Conservation (phyloP, 2,888 invertebrate genomes). For the Drosophila hamatofila region DNA sequence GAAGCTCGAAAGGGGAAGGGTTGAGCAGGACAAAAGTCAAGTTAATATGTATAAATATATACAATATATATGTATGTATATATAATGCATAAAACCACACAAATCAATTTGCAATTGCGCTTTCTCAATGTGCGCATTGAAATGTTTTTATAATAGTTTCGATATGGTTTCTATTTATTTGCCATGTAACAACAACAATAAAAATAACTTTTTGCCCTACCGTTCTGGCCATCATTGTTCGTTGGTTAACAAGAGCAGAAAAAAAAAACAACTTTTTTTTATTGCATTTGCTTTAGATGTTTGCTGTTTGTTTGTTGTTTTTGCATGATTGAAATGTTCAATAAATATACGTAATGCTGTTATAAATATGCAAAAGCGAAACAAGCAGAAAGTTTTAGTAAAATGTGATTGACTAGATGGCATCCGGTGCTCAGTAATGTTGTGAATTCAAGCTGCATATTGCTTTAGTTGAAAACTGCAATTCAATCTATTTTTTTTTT, state of each 20-base stretch:
- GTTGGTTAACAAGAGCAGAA: constrained; percentile 39
- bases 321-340: constrained; percentile 6
- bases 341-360: constrained; percentile 1
- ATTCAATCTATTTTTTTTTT: too few relatives aligned
- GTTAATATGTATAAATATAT: background rate
- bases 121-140: constrained; percentile 55
- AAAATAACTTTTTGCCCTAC: constrained; percentile 20
- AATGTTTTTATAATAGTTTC: constrained; percentile 66
- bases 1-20: too few relatives aligned
- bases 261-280: constrained; percentile 28
- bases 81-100: constrained; percentile 62
- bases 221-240: constrained; percentile 23
- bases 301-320: constrained; percentile 32
- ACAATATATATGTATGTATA: background rate
- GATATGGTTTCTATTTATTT: constrained; percentile 71
- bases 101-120: constrained; percentile 73
- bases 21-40: constrained; percentile 12
- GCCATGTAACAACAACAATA: constrained; percentile 28
- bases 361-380: constrained; percentile 1
- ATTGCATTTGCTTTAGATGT: constrained; percentile 42
- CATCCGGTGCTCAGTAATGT: constrained; percentile 1
- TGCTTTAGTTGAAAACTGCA: background rate
- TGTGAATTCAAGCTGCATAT: background rate
- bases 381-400: background rate
- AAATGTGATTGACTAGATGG: background rate